Evolutionary conservation across 2,888 invertebrate genomes (phyloP).

Genomic region (Gari tellinella): DNA sequence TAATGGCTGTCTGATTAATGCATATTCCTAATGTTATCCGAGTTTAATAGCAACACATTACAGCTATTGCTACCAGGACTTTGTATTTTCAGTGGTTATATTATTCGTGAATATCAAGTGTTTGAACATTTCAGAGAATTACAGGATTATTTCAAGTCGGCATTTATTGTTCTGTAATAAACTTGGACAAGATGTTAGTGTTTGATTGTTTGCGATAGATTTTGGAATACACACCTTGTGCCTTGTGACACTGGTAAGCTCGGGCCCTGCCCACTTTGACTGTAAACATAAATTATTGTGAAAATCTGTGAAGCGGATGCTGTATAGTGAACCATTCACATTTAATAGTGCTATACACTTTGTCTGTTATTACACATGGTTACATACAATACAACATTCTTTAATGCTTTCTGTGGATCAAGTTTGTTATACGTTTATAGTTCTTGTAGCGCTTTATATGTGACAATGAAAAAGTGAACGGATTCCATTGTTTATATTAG

Average conservation of each 20-base stretch:
- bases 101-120: neutral
- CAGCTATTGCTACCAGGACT: neutral
- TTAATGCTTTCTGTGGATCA: neutral
- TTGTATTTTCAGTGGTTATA: neutral
- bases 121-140: neutral
- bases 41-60: slow-evolving; percentile 33
- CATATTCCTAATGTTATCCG: slow-evolving; percentile 41
- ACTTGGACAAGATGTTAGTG: neutral
- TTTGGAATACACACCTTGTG: too few species aligned
- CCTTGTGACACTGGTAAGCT: too few species aligned
- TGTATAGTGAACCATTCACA: slow-evolving; percentile 1
- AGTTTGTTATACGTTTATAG: too few species aligned
- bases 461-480: slow-evolving; percentile 4
- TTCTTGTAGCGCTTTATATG: neutral
- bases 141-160: neutral
- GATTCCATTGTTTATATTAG: slow-evolving; percentile 15
- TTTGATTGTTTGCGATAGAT: neutral
- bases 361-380: slow-evolving; percentile 1
- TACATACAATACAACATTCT: neutral
- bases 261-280: slow-evolving; percentile 18
- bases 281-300: slow-evolving; percentile 21
- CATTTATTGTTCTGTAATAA: too few species aligned
- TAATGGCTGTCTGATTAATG: slow-evolving; percentile 55
- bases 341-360: neutral
- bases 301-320: slow-evolving; percentile 13